Evolutionary conservation across 2,797 vertebrate species (phyloP).

Genomic region (Pangasius sanitwongsei): DNA sequence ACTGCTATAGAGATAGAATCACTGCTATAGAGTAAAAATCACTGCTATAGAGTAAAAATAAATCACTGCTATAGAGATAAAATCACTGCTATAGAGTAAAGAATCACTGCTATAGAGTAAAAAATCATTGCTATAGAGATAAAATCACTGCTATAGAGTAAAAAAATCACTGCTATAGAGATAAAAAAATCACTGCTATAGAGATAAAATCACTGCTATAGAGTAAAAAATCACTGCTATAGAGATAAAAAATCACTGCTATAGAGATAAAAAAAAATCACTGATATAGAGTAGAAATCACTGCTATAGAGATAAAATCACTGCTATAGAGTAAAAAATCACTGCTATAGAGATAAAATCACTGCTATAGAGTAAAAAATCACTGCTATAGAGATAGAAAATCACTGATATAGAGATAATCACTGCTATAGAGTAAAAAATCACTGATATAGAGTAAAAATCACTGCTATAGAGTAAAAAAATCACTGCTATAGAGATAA

Average conservation of each 20-base stretch:
- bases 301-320: background rate
- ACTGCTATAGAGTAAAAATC: background rate
- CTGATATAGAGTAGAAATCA: background rate
- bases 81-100: too few relatives aligned
- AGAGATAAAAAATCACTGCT: background rate
- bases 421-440: background rate
- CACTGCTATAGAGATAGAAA: too few relatives aligned
- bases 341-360: background rate
- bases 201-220: too few relatives aligned
- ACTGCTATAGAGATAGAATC: background rate
- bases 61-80: too few relatives aligned
- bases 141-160: too few relatives aligned
- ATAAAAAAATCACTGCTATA: too few relatives aligned
- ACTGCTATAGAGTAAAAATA: background rate
- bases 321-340: background rate
- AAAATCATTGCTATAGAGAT: background rate
- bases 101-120: too few relatives aligned
- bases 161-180: too few relatives aligned
- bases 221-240: too few relatives aligned
- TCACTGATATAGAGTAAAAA: background rate
- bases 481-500: background rate
- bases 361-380: background rate
- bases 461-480: background rate
- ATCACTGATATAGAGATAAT: background rate
- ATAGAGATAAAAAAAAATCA: too few relatives aligned